Evolutionary conservation across 2,797 vertebrate species (phyloP).

Genomic region (Mus minutoides): DNA sequence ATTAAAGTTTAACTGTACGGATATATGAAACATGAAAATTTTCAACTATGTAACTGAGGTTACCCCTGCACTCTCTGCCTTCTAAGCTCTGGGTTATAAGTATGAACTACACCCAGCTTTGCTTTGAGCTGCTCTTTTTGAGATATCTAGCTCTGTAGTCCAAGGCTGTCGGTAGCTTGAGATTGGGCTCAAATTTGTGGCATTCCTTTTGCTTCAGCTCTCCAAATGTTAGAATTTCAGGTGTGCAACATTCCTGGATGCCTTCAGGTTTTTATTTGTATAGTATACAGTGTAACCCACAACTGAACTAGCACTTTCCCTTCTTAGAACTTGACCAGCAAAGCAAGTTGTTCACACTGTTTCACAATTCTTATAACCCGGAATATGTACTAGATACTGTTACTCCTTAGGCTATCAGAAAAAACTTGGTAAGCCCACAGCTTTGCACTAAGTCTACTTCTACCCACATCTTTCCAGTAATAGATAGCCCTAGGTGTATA

Average conservation of each 20-base stretch:
- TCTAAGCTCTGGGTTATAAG: background rate
- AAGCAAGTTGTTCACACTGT: background rate
- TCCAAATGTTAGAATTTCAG: background rate
- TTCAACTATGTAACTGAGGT: background rate
- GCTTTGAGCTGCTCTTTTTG: background rate
- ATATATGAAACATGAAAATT: conserved; percentile 25
- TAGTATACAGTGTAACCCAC: background rate
- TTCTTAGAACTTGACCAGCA: background rate
- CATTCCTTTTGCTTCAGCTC: background rate
- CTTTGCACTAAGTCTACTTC: background rate
- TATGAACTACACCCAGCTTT: background rate
- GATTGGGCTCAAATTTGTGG: background rate
- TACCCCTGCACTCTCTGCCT: background rate
- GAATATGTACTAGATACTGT: background rate
- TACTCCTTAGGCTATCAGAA: background rate
- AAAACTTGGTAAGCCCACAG: background rate
- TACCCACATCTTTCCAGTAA: background rate
- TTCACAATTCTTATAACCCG: background rate
- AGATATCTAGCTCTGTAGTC: background rate
- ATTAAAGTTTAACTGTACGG: conserved; percentile 8
- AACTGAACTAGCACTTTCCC: background rate
- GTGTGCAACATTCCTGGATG: background rate
- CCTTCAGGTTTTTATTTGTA: background rate
- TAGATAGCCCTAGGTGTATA: background rate
- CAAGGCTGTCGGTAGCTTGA: background rate